Conservation (phyloP, 2,113 vertebrate species). For the Silurus glanis region DNA sequence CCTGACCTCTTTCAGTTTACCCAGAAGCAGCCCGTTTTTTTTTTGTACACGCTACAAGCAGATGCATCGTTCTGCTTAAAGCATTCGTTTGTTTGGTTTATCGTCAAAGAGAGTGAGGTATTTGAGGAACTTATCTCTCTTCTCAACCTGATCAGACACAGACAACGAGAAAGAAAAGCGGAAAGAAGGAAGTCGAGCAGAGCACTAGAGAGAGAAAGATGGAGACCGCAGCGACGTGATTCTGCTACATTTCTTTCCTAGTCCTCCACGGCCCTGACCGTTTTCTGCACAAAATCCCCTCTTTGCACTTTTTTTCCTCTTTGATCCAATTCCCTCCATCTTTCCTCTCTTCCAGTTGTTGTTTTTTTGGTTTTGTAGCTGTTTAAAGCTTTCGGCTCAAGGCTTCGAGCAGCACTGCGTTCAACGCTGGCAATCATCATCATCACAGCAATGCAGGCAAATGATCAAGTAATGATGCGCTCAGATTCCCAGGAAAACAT, state of each 20-base stretch:
- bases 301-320: constrained; percentile 19
- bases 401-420: constrained; percentile 65
- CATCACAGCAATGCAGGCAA: background rate
- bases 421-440: constrained; percentile 36
- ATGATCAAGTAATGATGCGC: background rate
- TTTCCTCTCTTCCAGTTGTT: constrained; percentile 56
- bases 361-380: constrained; percentile 82
- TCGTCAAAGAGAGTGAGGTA: constrained; percentile 93
- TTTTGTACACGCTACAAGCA: background rate
- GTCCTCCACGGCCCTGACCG: constrained; percentile 44
- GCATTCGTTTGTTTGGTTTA: constrained; percentile 86
- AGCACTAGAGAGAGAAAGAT: constrained; percentile 57
- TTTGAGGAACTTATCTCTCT: constrained; percentile 89
- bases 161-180: constrained; percentile 44
- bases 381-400: constrained; percentile 80
- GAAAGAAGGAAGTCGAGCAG: constrained; percentile 49
- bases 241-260: constrained; percentile 44
- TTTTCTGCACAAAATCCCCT: constrained; percentile 48
- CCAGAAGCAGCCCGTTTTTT: constrained; percentile 1
- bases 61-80: constrained; percentile 63
- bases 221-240: constrained; percentile 51
- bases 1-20: constrained; percentile 43
- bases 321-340: constrained; percentile 57
- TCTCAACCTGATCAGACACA: constrained; percentile 68
- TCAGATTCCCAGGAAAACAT: constrained; percentile 28